Evolutionary conservation across 2,113 vertebrate genomes (phyloP).

Genomic region (Spheniscus mendiculus): DNA sequence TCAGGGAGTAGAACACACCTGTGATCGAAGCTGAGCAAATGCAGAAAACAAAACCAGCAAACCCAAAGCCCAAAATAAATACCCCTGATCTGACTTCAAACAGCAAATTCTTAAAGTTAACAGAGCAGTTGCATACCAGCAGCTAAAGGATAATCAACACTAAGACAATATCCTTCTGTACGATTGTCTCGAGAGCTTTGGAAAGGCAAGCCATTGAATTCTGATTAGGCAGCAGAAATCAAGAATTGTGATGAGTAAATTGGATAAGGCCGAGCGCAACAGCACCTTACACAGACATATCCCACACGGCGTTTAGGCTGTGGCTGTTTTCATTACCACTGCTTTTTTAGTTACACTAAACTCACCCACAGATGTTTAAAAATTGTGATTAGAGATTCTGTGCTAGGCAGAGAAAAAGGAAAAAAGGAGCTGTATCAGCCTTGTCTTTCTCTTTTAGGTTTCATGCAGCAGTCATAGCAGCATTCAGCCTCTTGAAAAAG

Average conservation of each 20-base stretch:
- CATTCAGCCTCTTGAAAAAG: background rate
- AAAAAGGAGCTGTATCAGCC: background rate
- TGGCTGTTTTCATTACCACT: background rate
- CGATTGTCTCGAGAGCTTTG: background rate
- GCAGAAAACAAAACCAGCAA: background rate
- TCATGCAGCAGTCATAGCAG: background rate
- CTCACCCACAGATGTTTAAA: background rate
- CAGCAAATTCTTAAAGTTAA: background rate
- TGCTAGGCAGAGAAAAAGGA: background rate
- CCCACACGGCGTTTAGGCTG: background rate
- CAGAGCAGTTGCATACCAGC: background rate
- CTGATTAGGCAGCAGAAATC: background rate
- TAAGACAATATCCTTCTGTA: background rate
- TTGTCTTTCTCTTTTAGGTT: background rate
- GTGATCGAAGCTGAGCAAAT: background rate
- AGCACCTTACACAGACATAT: background rate
- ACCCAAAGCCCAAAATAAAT: background rate
- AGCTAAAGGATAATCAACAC: background rate
- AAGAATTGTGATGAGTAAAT: background rate
- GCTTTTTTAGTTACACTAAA: background rate
- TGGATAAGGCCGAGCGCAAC: background rate
- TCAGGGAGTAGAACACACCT: background rate
- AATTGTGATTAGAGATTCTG: constrained; percentile 11
- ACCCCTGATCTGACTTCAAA: background rate
- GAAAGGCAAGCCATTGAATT: background rate